Evolutionary conservation across 2,113 vertebrate genomes (phyloP), one percentile per base, ranked within the genome.

Genomic region (Phyllostomus discolor): DNA sequence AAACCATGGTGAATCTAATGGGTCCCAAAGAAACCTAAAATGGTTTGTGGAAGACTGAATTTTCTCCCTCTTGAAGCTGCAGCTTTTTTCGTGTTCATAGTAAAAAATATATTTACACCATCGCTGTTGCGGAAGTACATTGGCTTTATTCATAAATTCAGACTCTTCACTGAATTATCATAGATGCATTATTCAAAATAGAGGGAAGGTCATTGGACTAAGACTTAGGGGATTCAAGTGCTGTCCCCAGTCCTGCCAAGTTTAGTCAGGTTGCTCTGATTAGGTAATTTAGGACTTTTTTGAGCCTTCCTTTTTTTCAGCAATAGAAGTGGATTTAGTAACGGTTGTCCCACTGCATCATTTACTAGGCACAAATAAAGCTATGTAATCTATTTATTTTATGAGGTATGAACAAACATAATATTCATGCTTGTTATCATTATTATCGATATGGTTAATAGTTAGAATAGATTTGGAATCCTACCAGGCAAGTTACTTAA

Each of bases 21-120:
- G 93, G 91, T 90, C 96, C 95, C 97, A 82, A 48, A 89, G 94
- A 96, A 97, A 97, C 64, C 33, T 86, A 64, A 67, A 48, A 46
- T 16, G 90, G 19, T 81, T 87, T 95, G 28, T 92, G 78, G 10
- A 94, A 91, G 24, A 83, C 17, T 54, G 5, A 81, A 85, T 82
- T 79, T 89, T 90, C 12, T 86, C 16, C 24, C 50, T 91, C 38
- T 72, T 95, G 80, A 84, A 94, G 48, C 79, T 12, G 7, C 16
- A 59, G 1, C 16, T 28, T 93, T 90, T 86, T 76, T 24, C 20
- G 16, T 64, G 76, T 20, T 50, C 3, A 46, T 35, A 69, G 9
- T 59, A 48, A 73, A 75, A 69, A 94, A 24, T 9, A 66, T 48
- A 87, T 72, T 84, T 88, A 73, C 57, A 78, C 94, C 35, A 69